These are phyloP conservation scores for Bicyclus anynana DNA, from an alignment of 1,140 invertebrate genomes.

Conservation along the genomic window DNA sequence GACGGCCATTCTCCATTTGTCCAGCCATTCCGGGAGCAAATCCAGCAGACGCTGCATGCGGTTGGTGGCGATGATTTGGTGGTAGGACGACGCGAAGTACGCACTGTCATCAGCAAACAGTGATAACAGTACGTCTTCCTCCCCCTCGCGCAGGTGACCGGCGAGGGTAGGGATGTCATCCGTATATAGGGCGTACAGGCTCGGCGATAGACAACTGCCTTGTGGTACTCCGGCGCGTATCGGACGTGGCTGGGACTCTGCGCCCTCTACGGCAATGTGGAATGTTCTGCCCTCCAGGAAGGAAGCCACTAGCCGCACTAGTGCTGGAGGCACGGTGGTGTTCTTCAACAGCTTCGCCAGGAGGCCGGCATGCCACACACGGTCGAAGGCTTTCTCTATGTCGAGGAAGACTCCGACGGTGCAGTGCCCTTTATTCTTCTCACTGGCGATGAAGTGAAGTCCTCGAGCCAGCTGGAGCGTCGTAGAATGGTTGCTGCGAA, in stretches of 20 bases:
- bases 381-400: background rate
- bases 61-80: background rate
- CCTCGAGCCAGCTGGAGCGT: conserved; percentile 16
- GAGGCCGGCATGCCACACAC: background rate
- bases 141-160: conserved; percentile 11
- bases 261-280: background rate
- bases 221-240: background rate
- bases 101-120: conserved; percentile 29
- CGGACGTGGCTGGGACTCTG: background rate
- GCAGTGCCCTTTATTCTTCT: background rate
- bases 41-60: conserved; percentile 16
- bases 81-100: conserved; percentile 14
- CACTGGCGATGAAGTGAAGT: conserved; percentile 1
- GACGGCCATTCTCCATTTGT: conserved; percentile 19
- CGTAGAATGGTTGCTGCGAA: conserved; percentile 10
- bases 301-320: background rate
- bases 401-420: too few species aligned
- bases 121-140: conserved; percentile 6
- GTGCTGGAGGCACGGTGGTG: background rate
- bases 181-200: conserved; percentile 39
- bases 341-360: background rate
- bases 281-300: background rate
- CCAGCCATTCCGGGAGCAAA: conserved; percentile 17
- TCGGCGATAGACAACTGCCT: conserved; percentile 34
- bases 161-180: conserved; percentile 37